Conservation (phyloP, 1,140 invertebrate genomes). For the Zaprionus taronus region DNA sequence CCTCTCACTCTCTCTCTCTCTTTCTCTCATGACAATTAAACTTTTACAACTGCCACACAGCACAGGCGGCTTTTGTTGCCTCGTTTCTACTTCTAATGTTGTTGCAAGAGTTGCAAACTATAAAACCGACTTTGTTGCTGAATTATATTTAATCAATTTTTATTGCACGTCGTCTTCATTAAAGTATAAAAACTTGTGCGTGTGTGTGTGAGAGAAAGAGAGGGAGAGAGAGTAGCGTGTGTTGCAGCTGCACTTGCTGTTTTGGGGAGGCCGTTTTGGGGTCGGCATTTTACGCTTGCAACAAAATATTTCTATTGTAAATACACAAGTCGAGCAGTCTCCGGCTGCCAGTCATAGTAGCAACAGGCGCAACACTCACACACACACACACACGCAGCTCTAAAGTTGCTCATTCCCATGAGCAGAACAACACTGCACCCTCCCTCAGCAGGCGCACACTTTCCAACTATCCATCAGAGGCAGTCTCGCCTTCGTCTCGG, state of each 20-base stretch:
- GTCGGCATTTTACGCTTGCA: conserved; percentile 57
- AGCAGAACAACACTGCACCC: not conserved
- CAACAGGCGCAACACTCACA: conserved; percentile 29
- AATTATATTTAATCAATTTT: conserved; percentile 83
- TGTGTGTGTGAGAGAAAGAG: conserved; percentile 19
- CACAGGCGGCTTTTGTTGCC: conserved; percentile 57
- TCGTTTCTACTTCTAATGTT: conserved; percentile 39
- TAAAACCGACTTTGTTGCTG: conserved; percentile 80
- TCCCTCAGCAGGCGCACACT: not conserved
- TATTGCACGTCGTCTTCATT: conserved; percentile 81
- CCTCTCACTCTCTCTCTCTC: not conserved
- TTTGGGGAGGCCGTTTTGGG: conserved; percentile 30
- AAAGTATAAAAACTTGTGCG: conserved; percentile 72
- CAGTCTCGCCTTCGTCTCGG: conserved; percentile 21
- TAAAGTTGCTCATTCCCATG: not conserved
- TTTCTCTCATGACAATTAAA: conserved; percentile 61
- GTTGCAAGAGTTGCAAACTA: conserved; percentile 55
- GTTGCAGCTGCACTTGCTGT: conserved; percentile 54
- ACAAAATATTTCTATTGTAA: conserved; percentile 73
- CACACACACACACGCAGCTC: not conserved
- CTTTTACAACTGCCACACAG: conserved; percentile 60
- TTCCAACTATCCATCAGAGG: conserved; percentile 28
- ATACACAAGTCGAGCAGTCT: conserved; percentile 50
- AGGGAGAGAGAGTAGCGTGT: not conserved
- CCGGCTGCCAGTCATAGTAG: conserved; percentile 6